Evolutionary conservation across 2,888 invertebrate genomes (phyloP).

Genomic region (Invenusta paracnida): DNA sequence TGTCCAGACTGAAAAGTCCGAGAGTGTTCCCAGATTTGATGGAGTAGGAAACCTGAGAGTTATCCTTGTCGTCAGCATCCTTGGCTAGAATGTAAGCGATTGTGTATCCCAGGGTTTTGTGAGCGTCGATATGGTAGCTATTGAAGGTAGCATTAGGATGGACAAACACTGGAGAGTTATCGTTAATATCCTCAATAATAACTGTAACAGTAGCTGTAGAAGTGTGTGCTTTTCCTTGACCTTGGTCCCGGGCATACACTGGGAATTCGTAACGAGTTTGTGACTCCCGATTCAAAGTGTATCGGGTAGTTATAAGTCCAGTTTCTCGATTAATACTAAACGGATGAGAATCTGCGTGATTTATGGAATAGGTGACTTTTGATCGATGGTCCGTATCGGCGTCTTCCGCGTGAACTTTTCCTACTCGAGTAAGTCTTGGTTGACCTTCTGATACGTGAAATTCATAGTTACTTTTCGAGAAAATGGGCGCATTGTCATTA

Average conservation of each 20-base stretch:
- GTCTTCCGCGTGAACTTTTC: slow-evolving; percentile 6
- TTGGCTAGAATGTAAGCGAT: slow-evolving; percentile 24
- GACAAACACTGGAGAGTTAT: slow-evolving; percentile 35
- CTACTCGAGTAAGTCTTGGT: neutral
- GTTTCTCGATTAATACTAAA: slow-evolving; percentile 19
- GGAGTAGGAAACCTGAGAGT: slow-evolving; percentile 11
- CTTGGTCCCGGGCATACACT: slow-evolving; percentile 4
- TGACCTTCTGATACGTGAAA: slow-evolving; percentile 31
- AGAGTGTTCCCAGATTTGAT: slow-evolving; percentile 33
- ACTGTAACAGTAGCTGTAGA: slow-evolving; percentile 23
- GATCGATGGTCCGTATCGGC: slow-evolving; percentile 22
- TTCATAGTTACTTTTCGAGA: slow-evolving; percentile 15
- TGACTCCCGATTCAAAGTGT: neutral
- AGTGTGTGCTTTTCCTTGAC: neutral
- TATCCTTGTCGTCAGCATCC: slow-evolving; percentile 33
- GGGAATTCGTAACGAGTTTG: neutral
- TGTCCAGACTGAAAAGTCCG: slow-evolving; percentile 20
- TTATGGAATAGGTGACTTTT: neutral
- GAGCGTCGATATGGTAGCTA: neutral
- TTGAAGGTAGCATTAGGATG: slow-evolving; percentile 37
- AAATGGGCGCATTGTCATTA: slow-evolving; percentile 35
- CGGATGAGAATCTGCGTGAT: neutral
- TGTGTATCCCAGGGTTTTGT: slow-evolving; percentile 32
- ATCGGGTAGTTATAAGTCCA: slow-evolving; percentile 16
- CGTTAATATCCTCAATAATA: slow-evolving; percentile 30